A percentile compares a stretch with the other conserved stretches of the same genome.
Conservation (phyloP, 2,113 vertebrate species). For the Poecile atricapillus region DNA sequence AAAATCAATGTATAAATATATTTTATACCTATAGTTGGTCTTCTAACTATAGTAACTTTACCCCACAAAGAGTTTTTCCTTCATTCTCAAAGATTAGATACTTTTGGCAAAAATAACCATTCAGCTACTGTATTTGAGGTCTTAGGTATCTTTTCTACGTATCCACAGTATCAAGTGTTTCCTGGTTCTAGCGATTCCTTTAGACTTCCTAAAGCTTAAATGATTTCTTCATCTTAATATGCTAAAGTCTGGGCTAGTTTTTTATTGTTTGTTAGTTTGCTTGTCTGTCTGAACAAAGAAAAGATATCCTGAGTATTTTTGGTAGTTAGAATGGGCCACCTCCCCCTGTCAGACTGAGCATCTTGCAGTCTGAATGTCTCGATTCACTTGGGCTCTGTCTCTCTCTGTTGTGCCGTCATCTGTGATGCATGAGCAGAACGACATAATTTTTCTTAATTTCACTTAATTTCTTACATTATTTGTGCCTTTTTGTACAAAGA, state of each 20-base stretch:
- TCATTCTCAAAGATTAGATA: background rate
- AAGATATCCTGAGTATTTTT: background rate
- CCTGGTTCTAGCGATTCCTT: too few relatives aligned
- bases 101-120: background rate
- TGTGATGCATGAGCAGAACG: background rate
- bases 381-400: background rate
- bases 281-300: background rate
- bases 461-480: background rate
- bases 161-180: background rate
- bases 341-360: background rate
- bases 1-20: background rate
- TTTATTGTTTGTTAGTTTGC: background rate
- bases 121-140: background rate
- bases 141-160: background rate
- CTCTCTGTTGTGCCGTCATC: background rate
- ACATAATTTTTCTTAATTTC: background rate
- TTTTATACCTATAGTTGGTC: background rate
- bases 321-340: background rate
- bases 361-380: background rate
- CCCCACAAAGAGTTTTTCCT: background rate
- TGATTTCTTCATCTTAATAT: background rate
- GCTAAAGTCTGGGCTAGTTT: accelerated
- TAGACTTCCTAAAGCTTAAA: background rate
- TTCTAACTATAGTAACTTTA: background rate
- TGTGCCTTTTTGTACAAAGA: background rate